Conservation (phyloP, 1,140 invertebrate species). For the Lepidurus packardi region DNA sequence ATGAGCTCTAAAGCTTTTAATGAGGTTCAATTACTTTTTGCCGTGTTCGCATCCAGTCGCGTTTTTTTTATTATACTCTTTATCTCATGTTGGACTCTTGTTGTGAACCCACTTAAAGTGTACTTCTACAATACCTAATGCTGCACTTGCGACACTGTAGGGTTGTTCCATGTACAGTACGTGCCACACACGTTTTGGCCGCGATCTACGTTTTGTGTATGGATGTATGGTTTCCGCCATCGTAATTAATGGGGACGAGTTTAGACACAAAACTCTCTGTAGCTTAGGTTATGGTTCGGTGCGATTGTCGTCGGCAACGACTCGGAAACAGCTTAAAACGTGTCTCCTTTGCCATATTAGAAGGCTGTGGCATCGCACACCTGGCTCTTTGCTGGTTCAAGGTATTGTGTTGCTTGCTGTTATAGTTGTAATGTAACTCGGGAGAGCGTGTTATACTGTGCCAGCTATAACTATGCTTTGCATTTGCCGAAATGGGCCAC, state of each 20-base stretch:
- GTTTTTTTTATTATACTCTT: not conserved
- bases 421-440: not conserved
- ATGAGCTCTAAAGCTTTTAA: slow-evolving; percentile 10
- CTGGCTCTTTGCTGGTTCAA: not conserved
- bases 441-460: slow-evolving; percentile 5
- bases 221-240: not conserved
- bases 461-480: slow-evolving; percentile 10
- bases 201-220: not conserved
- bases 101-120: not conserved
- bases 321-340: slow-evolving; percentile 10
- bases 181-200: not conserved
- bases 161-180: not conserved
- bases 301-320: slow-evolving; percentile 17
- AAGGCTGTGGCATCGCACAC: slow-evolving; percentile 2
- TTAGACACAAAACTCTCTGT: slow-evolving; percentile 2
- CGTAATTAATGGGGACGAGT: not conserved
- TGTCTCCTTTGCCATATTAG: not conserved
- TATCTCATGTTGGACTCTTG: not conserved
- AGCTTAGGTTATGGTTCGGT: not conserved
- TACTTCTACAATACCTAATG: not conserved
- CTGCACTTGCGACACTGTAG: not conserved
- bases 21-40: slow-evolving; percentile 9
- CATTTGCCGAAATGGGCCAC: slow-evolving; percentile 20
- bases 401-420: not conserved
- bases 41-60: not conserved